Conservation (phyloP, 2,888 invertebrate genomes). For the Perithous albicinctus region DNA sequence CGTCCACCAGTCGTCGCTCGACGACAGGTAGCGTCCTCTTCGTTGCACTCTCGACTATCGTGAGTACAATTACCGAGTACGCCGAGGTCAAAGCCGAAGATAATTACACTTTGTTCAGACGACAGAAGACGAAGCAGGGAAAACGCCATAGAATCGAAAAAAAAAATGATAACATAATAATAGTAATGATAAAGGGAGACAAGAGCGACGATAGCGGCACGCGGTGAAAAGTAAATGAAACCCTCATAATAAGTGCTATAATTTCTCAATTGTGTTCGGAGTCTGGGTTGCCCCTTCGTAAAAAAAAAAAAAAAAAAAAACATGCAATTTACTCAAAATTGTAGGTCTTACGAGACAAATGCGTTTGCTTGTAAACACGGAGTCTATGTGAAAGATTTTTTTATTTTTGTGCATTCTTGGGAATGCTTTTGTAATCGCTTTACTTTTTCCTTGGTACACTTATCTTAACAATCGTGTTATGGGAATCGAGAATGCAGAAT, state of each 20-base stretch:
- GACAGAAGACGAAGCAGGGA: neutral
- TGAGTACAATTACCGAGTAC: slow-evolving; percentile 44
- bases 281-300: slow-evolving; percentile 15
- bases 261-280: slow-evolving; percentile 63
- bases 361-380: slow-evolving; percentile 1
- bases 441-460: neutral
- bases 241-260: slow-evolving; percentile 48
- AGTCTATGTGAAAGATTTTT: neutral
- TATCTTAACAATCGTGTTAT: neutral
- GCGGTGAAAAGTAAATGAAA: slow-evolving; percentile 56
- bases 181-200: slow-evolving; percentile 17
- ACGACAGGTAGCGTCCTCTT: slow-evolving; percentile 35
- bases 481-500: neutral
- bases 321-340: slow-evolving; percentile 27
- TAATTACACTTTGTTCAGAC: slow-evolving; percentile 50
- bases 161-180: slow-evolving; percentile 14
- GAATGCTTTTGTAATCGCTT: slow-evolving; percentile 1
- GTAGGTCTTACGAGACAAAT: neutral
- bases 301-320: slow-evolving; percentile 10
- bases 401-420: neutral
- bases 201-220: slow-evolving; percentile 1
- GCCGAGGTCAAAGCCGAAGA: slow-evolving; percentile 52
- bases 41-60: slow-evolving; percentile 19
- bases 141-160: neutral
- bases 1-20: neutral